Percentiles rank a stretch among this genome's conserved stretches.
phyloP scores from a whole-genome alignment of 2,113 vertebrate genomes.

The Corythoichthys intestinalis region DNA sequence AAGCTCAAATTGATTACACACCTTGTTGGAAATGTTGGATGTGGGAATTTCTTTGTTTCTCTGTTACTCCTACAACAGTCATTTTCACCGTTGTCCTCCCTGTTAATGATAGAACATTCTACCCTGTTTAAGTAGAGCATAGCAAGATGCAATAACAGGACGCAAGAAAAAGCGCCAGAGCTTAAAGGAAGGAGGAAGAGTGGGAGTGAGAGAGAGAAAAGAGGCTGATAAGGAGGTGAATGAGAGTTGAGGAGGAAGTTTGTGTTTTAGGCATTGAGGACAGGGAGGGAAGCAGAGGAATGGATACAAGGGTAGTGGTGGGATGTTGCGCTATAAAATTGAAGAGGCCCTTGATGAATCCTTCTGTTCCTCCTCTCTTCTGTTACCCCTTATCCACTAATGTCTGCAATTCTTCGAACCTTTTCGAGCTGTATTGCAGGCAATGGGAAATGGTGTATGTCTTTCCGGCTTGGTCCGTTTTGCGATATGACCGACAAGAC shows the following conservation, averaged over 20 bases:
- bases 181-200: constrained; percentile 11
- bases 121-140: not conserved
- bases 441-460: constrained; percentile 52
- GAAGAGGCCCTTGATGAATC: constrained; percentile 59
- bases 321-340: constrained; percentile 53
- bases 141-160: constrained; percentile 36
- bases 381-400: constrained; percentile 34
- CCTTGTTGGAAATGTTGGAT: too few relatives aligned
- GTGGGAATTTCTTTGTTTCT: constrained; percentile 2
- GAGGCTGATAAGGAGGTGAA: constrained; percentile 27
- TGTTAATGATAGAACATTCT: constrained; percentile 33
- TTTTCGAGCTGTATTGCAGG: constrained; percentile 31
- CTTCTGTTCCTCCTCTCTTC: constrained; percentile 52
- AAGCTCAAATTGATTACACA: not conserved
- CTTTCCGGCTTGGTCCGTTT: constrained; percentile 57
- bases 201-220: constrained; percentile 9
- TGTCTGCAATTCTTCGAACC: constrained; percentile 26
- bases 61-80: constrained; percentile 16
- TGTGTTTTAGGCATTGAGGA: constrained; percentile 16
- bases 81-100: constrained; percentile 21
- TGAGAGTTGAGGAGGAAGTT: constrained; percentile 24
- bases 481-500: constrained; percentile 48
- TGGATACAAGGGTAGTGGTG: constrained; percentile 25
- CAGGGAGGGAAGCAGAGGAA: constrained; percentile 17
- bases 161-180: constrained; percentile 16